phyloP scores from a whole-genome alignment of 1,140 invertebrate genomes.

The Pygmarrhopalites habei region DNA sequence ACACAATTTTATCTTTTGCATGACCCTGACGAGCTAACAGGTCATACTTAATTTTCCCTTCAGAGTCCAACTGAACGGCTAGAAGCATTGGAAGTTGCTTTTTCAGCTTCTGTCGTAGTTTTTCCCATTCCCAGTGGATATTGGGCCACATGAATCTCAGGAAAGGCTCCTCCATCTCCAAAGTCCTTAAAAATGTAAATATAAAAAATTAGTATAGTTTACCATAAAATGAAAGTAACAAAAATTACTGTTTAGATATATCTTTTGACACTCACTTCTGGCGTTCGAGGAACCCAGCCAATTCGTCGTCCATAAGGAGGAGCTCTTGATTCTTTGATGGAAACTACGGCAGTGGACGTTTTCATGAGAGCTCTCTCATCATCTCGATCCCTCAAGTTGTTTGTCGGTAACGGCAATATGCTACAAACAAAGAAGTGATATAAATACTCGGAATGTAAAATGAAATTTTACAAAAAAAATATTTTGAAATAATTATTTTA shows the following conservation, averaged over 20 bases:
- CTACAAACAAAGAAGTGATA: conserved; percentile 45
- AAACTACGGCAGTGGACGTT: conserved; percentile 61
- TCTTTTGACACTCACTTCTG: conserved; percentile 55
- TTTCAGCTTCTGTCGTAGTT: conserved; percentile 51
- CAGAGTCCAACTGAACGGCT: conserved; percentile 85
- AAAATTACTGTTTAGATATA: neutral
- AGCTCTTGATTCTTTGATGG: conserved; percentile 66
- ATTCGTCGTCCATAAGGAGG: conserved; percentile 93
- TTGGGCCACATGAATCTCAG: conserved; percentile 95
- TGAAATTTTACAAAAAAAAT: too few species aligned
- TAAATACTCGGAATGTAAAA: too few species aligned
- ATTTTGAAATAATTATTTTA: too few species aligned
- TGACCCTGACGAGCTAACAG: conserved; percentile 90
- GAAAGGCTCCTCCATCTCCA: conserved; percentile 95
- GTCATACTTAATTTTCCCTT: conserved; percentile 95
- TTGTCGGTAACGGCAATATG: conserved; percentile 72
- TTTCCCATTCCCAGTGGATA: conserved; percentile 85
- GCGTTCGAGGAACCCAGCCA: conserved; percentile 83
- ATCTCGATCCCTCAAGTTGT: conserved; percentile 78
- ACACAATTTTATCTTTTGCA: conserved; percentile 93
- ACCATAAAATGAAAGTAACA: neutral
- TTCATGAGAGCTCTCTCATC: conserved; percentile 59
- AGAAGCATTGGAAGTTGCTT: conserved; percentile 79
- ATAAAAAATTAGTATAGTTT: neutral
- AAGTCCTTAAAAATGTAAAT: conserved; percentile 54